Base-by-base conservation (phyloP, 2,888 invertebrate species). In the Mesorhabditis belari region DNA sequence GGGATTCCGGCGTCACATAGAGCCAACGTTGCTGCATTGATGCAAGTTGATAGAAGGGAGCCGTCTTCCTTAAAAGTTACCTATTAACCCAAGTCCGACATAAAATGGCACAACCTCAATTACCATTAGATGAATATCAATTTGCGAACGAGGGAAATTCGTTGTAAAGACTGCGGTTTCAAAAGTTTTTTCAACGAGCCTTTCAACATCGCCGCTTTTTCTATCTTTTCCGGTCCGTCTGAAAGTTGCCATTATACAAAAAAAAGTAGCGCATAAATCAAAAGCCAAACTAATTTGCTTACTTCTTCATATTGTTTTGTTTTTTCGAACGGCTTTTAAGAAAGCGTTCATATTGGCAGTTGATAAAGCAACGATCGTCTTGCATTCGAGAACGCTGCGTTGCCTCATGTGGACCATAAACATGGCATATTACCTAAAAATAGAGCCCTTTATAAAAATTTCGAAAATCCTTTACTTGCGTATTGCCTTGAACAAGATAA, bases 21-120 rank as follows among this genome's bases (percentile, higher is more conserved):
- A 0, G 96, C 98, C 50, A 99, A 84, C 0, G 93, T 93, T 0
- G 93, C 91, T 0, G 94, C 95, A 84, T 99, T 98, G 12, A 99
- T 89, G 74, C 92, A 89, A 0, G 91, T 90, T 70, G 92, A 90
- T 82, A 90, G 89, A 73, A 90, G 90, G 29, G 93, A 91, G 4
- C 96, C 96, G 83, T 98, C 96, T 0, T 91, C 89, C 86, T 91
- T 86, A 57, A 70, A 57, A 23, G 17, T 19, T 23, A 21, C 58
- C 23, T 51, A 28, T 49, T 51, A 2, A n/a, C 21, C 6, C 9
- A 1, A 9, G n/a, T 35, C 44, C 44, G n/a, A 9, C 6, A 17
- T 29, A 69, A 54, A 3, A 6, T 19, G n/a, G n/a, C n/a, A n/a
- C n/a, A n/a, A 61, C 61, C 65, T 77, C 70, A 52, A 71, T 62